Percentiles rank a stretch among this genome's conserved stretches.
phyloP scores from a whole-genome alignment of 2,888 invertebrate species.

The Ophion ellenae region DNA sequence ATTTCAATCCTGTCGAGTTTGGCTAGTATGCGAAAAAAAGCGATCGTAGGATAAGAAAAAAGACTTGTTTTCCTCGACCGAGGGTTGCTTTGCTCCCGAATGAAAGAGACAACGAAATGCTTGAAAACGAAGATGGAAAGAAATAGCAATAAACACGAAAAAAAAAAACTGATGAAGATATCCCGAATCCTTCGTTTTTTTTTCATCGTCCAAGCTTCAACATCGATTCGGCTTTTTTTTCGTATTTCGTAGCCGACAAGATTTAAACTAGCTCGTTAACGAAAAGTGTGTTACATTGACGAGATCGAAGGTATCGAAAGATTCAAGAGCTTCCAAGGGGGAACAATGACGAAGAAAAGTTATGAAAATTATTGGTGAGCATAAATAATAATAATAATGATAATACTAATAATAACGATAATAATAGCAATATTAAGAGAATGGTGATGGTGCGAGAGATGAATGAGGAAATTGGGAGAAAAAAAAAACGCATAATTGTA shows the following conservation, averaged over 20 bases:
- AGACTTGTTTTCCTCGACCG: background rate
- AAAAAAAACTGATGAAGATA: slow-evolving; percentile 60
- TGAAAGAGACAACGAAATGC: background rate
- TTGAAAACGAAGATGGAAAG: background rate
- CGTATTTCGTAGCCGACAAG: background rate
- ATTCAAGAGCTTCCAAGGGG: background rate
- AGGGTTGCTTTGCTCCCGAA: background rate
- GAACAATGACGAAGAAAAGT: slow-evolving; percentile 66
- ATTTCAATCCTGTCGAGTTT: slow-evolving; percentile 23
- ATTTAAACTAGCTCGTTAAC: background rate
- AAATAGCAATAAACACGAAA: background rate
- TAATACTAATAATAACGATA: slow-evolving; percentile 45
- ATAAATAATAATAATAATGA: slow-evolving; percentile 70
- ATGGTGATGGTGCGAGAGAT: slow-evolving; percentile 55
- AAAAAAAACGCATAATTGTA: slow-evolving; percentile 35
- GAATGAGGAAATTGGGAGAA: slow-evolving; percentile 15
- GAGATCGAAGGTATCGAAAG: slow-evolving; percentile 26
- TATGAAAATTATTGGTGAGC: slow-evolving; percentile 67
- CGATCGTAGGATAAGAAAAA: background rate
- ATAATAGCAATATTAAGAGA: slow-evolving; percentile 39
- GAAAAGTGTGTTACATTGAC: slow-evolving; percentile 12
- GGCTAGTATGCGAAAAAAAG: background rate
- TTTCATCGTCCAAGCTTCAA: slow-evolving; percentile 2
- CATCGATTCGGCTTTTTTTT: background rate
- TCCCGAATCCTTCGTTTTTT: slow-evolving; percentile 50